phyloP scores from a whole-genome alignment of 2,113 vertebrate genomes.

The Lutjanus erythropterus region DNA sequence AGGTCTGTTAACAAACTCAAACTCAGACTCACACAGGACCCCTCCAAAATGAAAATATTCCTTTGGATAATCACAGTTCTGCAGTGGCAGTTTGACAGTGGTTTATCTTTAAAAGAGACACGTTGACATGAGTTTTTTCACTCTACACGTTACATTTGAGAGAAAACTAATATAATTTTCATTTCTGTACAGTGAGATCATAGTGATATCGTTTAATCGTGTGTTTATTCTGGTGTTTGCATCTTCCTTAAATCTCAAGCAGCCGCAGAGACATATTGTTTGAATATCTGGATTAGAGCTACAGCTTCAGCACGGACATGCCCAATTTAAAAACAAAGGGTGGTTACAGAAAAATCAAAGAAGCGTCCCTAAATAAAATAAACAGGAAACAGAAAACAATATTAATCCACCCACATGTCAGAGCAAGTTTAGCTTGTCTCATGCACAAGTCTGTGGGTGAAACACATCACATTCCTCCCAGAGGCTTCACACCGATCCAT shows the following conservation, averaged over 20 bases:
- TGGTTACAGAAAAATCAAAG: too few species aligned
- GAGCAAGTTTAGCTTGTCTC: neutral
- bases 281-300: neutral
- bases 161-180: neutral
- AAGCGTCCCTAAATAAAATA: neutral
- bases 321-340: neutral
- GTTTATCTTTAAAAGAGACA: neutral
- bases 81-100: neutral
- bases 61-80: neutral
- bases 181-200: neutral
- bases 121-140: neutral
- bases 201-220: neutral
- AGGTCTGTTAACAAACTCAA: slow-evolving; percentile 79
- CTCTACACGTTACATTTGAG: too few species aligned
- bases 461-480: neutral
- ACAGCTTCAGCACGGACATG: neutral
- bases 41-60: neutral
- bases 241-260: too few species aligned
- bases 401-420: too few species aligned
- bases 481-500: too few species aligned
- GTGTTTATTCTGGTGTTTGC: neutral
- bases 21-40: neutral
- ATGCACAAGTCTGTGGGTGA: neutral
- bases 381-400: neutral
- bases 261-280: too few species aligned